Evolutionary conservation across 2,888 invertebrate species (phyloP), one percentile per base, ranked within the genome.

Genomic region (Thymelicus lineola): DNA sequence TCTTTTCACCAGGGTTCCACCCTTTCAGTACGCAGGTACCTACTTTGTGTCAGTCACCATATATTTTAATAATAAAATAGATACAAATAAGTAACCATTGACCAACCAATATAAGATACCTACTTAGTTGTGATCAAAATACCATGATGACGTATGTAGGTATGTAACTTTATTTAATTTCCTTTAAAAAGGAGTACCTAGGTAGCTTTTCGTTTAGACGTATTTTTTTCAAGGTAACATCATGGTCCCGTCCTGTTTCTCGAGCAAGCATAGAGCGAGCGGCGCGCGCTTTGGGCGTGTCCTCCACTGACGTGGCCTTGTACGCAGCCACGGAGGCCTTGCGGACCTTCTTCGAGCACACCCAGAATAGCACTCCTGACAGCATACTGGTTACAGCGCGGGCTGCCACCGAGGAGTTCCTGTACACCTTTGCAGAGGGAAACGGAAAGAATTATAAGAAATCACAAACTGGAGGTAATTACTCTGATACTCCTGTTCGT

Each of bases 171-270:
- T n/a, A n/a, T n/a, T n/a, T n/a, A n/a, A n/a, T n/a, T n/a, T n/a
- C n/a, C n/a, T n/a, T n/a, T n/a, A n/a, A n/a, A n/a, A n/a, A n/a
- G n/a, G n/a, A n/a, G n/a, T n/a, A n/a, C n/a, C n/a, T n/a, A n/a
- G n/a, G n/a, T n/a, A n/a, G n/a, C n/a, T 2, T 28, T 3, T 20
- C 3, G 1, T 20, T 20, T 2, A 38, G 7, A 38, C 6, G 6
- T 38, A 48, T 7, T 9, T 10, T 48, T 62, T 62, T 48, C 38
- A 57, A 93, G 93, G 95, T 96, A 1, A 95, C 96, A 3, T 95
- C 96, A 0, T 97, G 97, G 96, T 96, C 96, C 0, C 94, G 95
- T 0, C 94, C 95, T 0, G 94, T 96, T 0, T 89, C 95, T 7
- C 86, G 94, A 7, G 94, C 94, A 0, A 85, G 93, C 14, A 86